These are phyloP conservation scores for Ceratosolen solmsi DNA, from an alignment of 1,140 invertebrate genomes.

Conservation along the genomic window DNA sequence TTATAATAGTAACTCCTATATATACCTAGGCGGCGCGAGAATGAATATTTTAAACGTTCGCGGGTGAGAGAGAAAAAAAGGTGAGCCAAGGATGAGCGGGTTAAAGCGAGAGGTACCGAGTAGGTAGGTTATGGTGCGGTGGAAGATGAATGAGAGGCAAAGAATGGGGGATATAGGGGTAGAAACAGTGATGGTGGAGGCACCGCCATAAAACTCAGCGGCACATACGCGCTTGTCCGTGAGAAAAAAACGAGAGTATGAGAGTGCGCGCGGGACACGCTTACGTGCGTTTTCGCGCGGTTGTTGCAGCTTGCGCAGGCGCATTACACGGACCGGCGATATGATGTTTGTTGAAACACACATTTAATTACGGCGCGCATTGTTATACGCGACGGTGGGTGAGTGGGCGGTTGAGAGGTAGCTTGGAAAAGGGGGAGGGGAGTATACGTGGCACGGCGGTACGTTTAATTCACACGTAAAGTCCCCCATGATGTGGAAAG, in stretches of 20 bases:
- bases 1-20: conserved; percentile 50
- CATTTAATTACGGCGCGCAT: conserved; percentile 67
- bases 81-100: neutral
- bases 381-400: conserved; percentile 52
- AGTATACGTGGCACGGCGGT: conserved; percentile 53
- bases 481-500: conserved; percentile 66
- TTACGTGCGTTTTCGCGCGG: conserved; percentile 23
- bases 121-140: neutral
- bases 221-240: neutral
- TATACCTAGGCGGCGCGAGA: conserved; percentile 8
- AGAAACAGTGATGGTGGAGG: too few species aligned
- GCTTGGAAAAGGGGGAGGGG: neutral
- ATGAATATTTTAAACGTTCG: conserved; percentile 49
- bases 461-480: conserved; percentile 71
- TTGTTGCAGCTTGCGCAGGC: neutral
- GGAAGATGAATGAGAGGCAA: too few species aligned
- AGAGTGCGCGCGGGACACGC: neutral
- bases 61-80: conserved; percentile 3
- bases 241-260: neutral
- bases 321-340: conserved; percentile 32
- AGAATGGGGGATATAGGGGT: too few species aligned
- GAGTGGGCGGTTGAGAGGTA: neutral
- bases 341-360: conserved; percentile 65
- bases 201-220: neutral
- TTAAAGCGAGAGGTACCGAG: neutral